Evolutionary conservation across 2,888 invertebrate species (phyloP).

Genomic region (Euplexia lucipara): DNA sequence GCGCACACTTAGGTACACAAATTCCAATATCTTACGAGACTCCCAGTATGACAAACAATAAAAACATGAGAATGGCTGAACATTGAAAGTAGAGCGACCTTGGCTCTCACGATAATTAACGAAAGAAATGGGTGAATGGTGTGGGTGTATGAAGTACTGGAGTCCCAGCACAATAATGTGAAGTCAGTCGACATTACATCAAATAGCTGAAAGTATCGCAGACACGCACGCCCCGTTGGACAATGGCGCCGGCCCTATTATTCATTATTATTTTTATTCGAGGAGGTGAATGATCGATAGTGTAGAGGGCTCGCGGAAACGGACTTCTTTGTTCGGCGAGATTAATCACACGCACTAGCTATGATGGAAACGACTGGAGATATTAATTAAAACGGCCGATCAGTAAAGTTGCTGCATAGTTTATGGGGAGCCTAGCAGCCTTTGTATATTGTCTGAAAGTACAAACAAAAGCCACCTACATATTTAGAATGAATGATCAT

Average conservation of each 20-base stretch:
- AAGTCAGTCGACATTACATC: conserved; percentile 71
- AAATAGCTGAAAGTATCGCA: conserved; percentile 79
- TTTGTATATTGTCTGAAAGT: conserved; percentile 8
- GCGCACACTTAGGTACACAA: neutral
- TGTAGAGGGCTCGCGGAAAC: conserved; percentile 82
- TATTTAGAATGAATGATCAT: conserved; percentile 25
- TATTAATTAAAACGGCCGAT: conserved; percentile 83
- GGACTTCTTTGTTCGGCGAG: conserved; percentile 87
- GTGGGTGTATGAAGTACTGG: conserved; percentile 45
- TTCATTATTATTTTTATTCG: conserved; percentile 90
- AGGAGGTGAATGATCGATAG: conserved; percentile 88
- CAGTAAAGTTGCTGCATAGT: conserved; percentile 66
- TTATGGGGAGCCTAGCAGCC: conserved; percentile 22
- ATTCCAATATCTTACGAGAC: conserved; percentile 40
- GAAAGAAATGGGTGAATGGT: conserved; percentile 64
- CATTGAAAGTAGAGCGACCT: conserved; percentile 62
- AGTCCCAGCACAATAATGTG: conserved; percentile 63
- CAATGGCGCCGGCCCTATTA: conserved; percentile 85
- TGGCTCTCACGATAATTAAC: conserved; percentile 65
- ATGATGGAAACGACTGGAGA: conserved; percentile 82
- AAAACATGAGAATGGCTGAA: conserved; percentile 60
- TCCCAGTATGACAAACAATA: conserved; percentile 16
- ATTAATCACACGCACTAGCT: conserved; percentile 86
- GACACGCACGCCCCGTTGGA: conserved; percentile 85
- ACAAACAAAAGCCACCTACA: conserved; percentile 1